Base-by-base conservation (phyloP, 2,888 invertebrate genomes). In the Subacronicta megacephala region DNA sequence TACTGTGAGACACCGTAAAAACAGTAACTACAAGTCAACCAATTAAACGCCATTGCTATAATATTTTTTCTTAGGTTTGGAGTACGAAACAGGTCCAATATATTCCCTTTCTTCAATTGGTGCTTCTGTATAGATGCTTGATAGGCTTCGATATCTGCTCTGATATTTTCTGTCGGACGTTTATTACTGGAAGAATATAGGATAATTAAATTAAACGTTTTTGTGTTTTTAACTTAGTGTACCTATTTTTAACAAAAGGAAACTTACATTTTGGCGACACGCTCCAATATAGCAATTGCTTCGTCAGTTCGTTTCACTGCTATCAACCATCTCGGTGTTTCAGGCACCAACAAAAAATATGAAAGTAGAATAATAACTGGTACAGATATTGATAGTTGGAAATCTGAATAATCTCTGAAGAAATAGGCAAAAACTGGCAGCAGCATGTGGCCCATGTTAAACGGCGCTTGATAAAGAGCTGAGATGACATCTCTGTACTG, bases 1-100 rank as follows among this genome's bases (percentile, higher is more conserved):
- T 97, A 98, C 82, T 98, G 97, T 0, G 97, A 96, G 23, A 98
- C 96, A 1, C 98, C 98, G 81, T 97, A 99, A 86, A 93, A 94
- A 71, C 93, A 94, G 67, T 98, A 95, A 40, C 98, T 97, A 61
- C 97, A 97, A 0, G 97, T 96, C 33, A 97, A 86, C 98, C 98
- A 98, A 80, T 96, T 96, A 74, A 96, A 96, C 43, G 96, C 95
- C 89, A 97, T 96, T 26, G 95, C 95, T 4, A 97, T 80, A 0
- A 96, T 97, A 78, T 97, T 97, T 52, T 95, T 89, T 51, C 97
- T 89, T 85, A 97, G 90, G 76, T 96, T 96, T 0, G 96, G 96
- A 2, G 96, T 96, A n/a, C 96, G 93, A 61, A 97, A 95, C 4
- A 97, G 90, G 84, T 97, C 97, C 7, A 95, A 6, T 17, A 97